Base-by-base conservation (phyloP, 2,888 invertebrate genomes). In the Onthophagus sagittarius region DNA sequence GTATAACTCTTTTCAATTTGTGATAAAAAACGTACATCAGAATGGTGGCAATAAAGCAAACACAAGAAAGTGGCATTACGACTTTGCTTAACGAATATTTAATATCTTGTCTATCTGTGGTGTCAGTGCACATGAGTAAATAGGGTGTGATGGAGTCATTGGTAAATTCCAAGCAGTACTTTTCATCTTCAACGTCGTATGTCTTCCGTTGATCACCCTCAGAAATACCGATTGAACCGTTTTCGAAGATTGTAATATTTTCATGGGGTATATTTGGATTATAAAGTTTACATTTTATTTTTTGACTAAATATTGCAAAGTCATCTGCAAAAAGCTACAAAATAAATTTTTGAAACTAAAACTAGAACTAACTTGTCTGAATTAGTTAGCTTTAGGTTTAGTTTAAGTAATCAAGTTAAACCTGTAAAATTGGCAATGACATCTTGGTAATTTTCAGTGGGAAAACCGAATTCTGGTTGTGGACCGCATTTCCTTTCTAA, bases 161-260 rank as follows among this genome's bases (percentile, higher is more conserved):
- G 65, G 65, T 67, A 9, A 62, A 69, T 62, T 74, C 74, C 31
- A 74, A 69, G 64, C 74, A 74, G 32, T 74, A 74, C 64, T 70
- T 74, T 62, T 72, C 32, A 9, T 72, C 69, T 2, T 72, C 63
- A 5, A 74, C 62, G 15, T 69, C 76, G 71, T 31, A 65, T 62
- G 71, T 74, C 72, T 73, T 71, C 62, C 74, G 63, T 31, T 72
- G 63, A 5, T 63, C 63, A 39, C 69, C 33, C 62, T 74, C 74
- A 9, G 70, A 69, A 67, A 76, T 72, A 11, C 15, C 23, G 69
- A 79, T 76, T 7, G 70, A 70, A 11, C 78, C 78, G n/a, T 76
- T 74, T 72, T 75, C 75, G 33, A 78, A 72, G 14, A 78, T 70
- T 62, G 71, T 72, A 70, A 76, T 78, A 11, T 76, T 67, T 62